phyloP scores from a whole-genome alignment of 2,888 invertebrate species.

The Mesoligia furuncula region DNA sequence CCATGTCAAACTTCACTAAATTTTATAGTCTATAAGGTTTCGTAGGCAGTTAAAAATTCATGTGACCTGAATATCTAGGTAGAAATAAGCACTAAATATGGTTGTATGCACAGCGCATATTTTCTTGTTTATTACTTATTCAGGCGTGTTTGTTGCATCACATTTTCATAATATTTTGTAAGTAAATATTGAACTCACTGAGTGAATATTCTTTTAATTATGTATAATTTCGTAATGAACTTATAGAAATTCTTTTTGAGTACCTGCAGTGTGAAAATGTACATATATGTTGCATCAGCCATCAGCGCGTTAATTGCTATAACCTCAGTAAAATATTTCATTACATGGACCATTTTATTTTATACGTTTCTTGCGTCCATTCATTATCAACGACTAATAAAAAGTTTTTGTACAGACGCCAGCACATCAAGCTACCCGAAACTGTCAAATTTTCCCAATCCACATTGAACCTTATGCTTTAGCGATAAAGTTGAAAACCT shows the following conservation, averaged over 20 bases:
- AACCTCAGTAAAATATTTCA: slow-evolving; percentile 34
- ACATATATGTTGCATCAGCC: slow-evolving; percentile 36
- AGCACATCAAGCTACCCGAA: too few relatives aligned
- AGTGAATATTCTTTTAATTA: slow-evolving; percentile 5
- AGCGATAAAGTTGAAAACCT: too few relatives aligned
- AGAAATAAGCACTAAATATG: slow-evolving; percentile 42
- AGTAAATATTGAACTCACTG: not conserved
- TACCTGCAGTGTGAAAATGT: slow-evolving; percentile 22
- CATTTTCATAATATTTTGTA: slow-evolving; percentile 19
- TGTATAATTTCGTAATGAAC: not conserved
- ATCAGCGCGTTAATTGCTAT: slow-evolving; percentile 18
- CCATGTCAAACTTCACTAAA: slow-evolving; percentile 49
- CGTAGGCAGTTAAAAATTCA: slow-evolving; percentile 48
- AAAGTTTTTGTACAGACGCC: slow-evolving; percentile 1
- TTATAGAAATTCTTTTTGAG: slow-evolving; percentile 16
- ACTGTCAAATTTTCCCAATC: too few relatives aligned
- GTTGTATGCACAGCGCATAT: slow-evolving; percentile 18
- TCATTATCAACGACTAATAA: slow-evolving; percentile 22
- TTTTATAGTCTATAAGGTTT: slow-evolving; percentile 42
- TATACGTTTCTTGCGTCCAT: slow-evolving; percentile 17
- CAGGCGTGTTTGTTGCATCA: slow-evolving; percentile 14
- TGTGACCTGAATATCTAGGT: slow-evolving; percentile 55
- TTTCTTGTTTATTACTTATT: slow-evolving; percentile 26
- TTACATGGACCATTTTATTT: slow-evolving; percentile 20
- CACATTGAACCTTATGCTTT: too few relatives aligned